Base-by-base conservation (phyloP, 1,140 invertebrate genomes). In the Drosophila pruinosa region DNA sequence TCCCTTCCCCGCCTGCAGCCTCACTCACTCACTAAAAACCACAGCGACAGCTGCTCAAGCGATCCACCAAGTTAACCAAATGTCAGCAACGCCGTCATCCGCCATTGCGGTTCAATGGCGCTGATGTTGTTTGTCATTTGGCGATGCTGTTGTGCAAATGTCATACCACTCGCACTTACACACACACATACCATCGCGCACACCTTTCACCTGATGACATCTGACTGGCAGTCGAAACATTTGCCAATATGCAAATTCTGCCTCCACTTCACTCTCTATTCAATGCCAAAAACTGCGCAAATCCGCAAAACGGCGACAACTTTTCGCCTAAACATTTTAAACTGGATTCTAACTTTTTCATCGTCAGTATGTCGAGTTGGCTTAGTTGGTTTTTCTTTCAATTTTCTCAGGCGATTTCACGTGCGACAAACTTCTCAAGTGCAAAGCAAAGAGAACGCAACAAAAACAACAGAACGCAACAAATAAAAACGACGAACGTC, bases 341-440 rank as follows among this genome's bases (percentile, higher is more conserved):
- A 59, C 56, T 56, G 24, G 62, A 62, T 61, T 58, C 38, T 41
- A 73, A 68, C 41, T 69, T 73, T 72, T 69, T 34, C 36, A 14
- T 19, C 10, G 8, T 14, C 10, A 14, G 26, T 10, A 24, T 47
- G 4, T 45, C 4, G 22, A 2, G 8, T 24, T 61, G 24, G 34
- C n/a, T n/a, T 56, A 59, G 56, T 67, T 78, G 45, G 67, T 64
- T 73, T 67, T 79, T 85, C 64, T 59, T 70, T 71, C 78, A 90
- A 89, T 89, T 89, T 89, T 88, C 64, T 59, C 72, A 72, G 65
- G 65, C 88, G 88, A 89, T 89, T 89, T 89, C 79, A 90, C 88
- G 88, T 89, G 86, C 82, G 78, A 89, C 74, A 86, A 90, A 89
- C 73, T 90, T 90, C 72, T 77, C 67, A 65, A 89, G 88, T 78